Conservation (phyloP, 1,140 invertebrate species). For the Geopemphigus sp. region DNA sequence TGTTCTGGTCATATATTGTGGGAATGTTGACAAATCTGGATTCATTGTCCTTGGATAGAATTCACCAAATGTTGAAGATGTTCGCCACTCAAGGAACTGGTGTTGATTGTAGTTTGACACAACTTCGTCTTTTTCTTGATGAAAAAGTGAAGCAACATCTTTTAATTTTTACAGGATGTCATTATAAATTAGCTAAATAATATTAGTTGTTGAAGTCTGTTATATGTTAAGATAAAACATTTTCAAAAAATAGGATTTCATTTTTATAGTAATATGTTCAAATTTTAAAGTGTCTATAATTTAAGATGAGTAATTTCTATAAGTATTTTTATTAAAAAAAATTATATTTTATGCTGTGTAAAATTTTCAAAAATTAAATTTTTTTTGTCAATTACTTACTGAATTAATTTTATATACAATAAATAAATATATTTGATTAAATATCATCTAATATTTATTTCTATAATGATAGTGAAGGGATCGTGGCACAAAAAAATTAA, state of each 20-base stretch:
- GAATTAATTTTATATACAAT: too few relatives aligned
- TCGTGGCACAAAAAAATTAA: too few relatives aligned
- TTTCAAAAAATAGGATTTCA: neutral
- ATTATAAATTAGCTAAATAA: slow-evolving; percentile 81
- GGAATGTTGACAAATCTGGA: slow-evolving; percentile 96
- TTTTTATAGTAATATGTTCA: neutral
- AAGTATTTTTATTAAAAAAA: too few relatives aligned
- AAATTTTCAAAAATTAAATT: too few relatives aligned
- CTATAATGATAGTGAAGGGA: too few relatives aligned
- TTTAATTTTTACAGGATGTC: slow-evolving; percentile 76
- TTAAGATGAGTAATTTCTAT: too few relatives aligned
- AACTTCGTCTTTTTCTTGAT: slow-evolving; percentile 86
- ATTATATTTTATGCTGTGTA: too few relatives aligned
- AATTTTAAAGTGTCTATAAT: neutral
- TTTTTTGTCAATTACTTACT: too few relatives aligned
- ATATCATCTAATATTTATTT: too few relatives aligned
- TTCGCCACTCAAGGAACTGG: slow-evolving; percentile 83
- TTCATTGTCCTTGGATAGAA: slow-evolving; percentile 85
- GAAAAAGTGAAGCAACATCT: slow-evolving; percentile 88
- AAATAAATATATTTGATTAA: too few relatives aligned
- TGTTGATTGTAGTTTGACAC: slow-evolving; percentile 82
- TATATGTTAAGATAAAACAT: neutral
- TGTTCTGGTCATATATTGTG: slow-evolving; percentile 95
- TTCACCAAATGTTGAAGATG: slow-evolving; percentile 96
- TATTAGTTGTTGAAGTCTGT: neutral